Evolutionary conservation across 2,797 vertebrate species (phyloP).

Genomic region (Cercopithecus hamlyni): DNA sequence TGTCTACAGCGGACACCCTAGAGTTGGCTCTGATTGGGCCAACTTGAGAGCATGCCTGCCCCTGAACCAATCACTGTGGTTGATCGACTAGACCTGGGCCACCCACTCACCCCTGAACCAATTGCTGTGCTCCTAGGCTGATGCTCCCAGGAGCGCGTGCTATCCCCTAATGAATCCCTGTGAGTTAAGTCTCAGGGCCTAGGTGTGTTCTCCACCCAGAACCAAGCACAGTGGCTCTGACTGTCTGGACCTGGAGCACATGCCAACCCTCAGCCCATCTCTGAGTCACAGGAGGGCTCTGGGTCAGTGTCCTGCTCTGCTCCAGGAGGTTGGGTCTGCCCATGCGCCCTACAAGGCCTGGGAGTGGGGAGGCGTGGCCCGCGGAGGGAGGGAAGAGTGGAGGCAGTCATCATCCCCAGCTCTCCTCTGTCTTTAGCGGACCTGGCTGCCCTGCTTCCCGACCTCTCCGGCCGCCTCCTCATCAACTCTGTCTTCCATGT

Average conservation of each 20-base stretch:
- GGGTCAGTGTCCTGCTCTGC: not conserved
- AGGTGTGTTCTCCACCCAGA: not conserved
- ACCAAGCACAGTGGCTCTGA: not conserved
- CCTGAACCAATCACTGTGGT: not conserved
- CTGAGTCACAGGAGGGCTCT: not conserved
- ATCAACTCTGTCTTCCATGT: slow-evolving; percentile 90
- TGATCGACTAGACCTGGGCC: not conserved
- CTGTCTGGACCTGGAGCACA: not conserved
- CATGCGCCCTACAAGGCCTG: not conserved
- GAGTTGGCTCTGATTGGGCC: not conserved
- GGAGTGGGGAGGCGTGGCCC: not conserved
- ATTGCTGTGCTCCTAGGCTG: not conserved
- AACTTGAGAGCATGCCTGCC: not conserved
- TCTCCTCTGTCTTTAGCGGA: slow-evolving; percentile 83
- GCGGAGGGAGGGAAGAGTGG: not conserved
- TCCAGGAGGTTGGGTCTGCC: not conserved
- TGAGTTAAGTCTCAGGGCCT: not conserved
- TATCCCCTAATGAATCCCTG: not conserved
- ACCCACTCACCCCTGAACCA: not conserved
- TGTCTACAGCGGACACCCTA: not conserved
- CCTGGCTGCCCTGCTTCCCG: slow-evolving; percentile 90
- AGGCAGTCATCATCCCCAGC: not conserved
- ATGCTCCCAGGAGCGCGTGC: too few relatives aligned
- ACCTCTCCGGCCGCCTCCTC: slow-evolving; percentile 90
- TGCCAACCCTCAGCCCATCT: not conserved